These are phyloP conservation scores for Hydractinia echinata DNA, from an alignment of 30 jellyfish, hydroid and myxozoan species.

Conservation along the genomic window DNA sequence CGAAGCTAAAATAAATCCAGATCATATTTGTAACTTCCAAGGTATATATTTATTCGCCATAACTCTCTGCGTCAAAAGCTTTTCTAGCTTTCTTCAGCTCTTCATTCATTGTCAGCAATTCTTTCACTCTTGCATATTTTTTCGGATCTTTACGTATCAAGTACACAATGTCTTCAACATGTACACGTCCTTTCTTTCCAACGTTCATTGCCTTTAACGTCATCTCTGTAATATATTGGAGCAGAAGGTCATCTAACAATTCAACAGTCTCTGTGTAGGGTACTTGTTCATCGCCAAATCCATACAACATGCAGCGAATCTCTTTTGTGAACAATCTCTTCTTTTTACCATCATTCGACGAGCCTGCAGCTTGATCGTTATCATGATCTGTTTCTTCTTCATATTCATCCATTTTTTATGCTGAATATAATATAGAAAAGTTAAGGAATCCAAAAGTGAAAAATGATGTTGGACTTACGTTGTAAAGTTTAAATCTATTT, in stretches of 20 bases:
- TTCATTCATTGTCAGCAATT: slow-evolving; percentile 91
- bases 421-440: not conserved
- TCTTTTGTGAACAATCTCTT: slow-evolving; percentile 44
- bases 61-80: slow-evolving; percentile 98
- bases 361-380: slow-evolving; percentile 5
- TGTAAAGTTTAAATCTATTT: too few species aligned
- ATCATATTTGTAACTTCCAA: too few species aligned
- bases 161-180: slow-evolving; percentile 93
- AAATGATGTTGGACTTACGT: too few species aligned
- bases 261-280: slow-evolving; percentile 97
- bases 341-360: slow-evolving; percentile 40
- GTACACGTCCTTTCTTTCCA: slow-evolving; percentile 95
- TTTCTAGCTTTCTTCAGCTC: slow-evolving; percentile 94
- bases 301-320: slow-evolving; percentile 94
- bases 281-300: slow-evolving; percentile 95
- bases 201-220: slow-evolving; percentile 92
- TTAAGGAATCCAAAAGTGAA: too few species aligned
- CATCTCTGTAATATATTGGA: slow-evolving; percentile 79
- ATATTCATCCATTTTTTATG: slow-evolving; percentile 16
- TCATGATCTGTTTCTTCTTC: slow-evolving; percentile 33
- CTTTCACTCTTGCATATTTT: slow-evolving; percentile 96
- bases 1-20: too few species aligned
- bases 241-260: slow-evolving; percentile 75
- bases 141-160: slow-evolving; percentile 94
- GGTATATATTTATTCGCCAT: slow-evolving; percentile 59